A percentile compares a stretch with the other conserved stretches of the same genome.
Evolutionary conservation across 2,888 invertebrate species (phyloP).

Genomic region (Dinocampus coccinellae): DNA sequence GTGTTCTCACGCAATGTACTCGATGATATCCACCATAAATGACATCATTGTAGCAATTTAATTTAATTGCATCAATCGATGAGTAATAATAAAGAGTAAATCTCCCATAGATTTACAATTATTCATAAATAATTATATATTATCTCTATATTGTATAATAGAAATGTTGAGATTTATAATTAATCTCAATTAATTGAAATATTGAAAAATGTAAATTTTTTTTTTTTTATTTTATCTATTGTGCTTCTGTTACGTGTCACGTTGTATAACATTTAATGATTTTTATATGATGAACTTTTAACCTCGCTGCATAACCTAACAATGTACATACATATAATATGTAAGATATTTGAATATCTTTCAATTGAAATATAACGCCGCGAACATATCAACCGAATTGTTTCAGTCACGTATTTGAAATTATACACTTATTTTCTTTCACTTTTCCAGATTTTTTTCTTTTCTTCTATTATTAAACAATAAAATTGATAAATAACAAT

Average conservation of each 20-base stretch:
- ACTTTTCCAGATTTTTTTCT: not conserved
- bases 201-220: not conserved
- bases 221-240: not conserved
- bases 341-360: too few species aligned
- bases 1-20: slow-evolving; percentile 26
- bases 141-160: too few species aligned
- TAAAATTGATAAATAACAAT: slow-evolving; percentile 28
- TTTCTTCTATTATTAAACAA: not conserved
- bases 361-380: slow-evolving; percentile 18
- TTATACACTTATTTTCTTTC: not conserved
- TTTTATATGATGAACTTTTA: slow-evolving; percentile 13
- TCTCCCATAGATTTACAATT: not conserved
- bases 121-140: too few species aligned
- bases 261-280: slow-evolving; percentile 22
- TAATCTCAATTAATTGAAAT: too few species aligned
- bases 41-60: slow-evolving; percentile 3
- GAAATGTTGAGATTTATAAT: not conserved
- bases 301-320: not conserved
- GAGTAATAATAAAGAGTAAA: not conserved
- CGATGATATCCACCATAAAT: not conserved
- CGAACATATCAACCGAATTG: slow-evolving; percentile 16
- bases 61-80: not conserved
- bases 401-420: not conserved
- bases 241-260: slow-evolving; percentile 24
- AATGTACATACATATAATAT: too few species aligned